phyloP scores from a whole-genome alignment of 2,113 vertebrate genomes.

The Anolis carolinensis region DNA sequence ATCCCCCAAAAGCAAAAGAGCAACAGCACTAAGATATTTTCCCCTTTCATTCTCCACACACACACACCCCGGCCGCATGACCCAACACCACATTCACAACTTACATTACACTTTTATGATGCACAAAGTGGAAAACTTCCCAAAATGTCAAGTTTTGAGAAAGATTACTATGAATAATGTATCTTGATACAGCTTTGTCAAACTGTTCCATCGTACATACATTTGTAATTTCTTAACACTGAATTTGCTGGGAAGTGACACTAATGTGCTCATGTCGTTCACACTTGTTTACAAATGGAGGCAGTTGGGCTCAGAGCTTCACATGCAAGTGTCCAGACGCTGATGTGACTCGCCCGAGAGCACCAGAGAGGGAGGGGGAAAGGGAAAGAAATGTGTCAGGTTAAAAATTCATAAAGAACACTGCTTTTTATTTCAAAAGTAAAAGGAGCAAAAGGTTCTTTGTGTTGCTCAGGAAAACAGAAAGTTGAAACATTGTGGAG shows the following conservation, averaged over 20 bases:
- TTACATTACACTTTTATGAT: conserved; percentile 49
- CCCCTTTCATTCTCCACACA: neutral
- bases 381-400: conserved; percentile 62
- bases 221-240: conserved; percentile 80
- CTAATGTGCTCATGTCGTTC: conserved; percentile 78
- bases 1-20: conserved; percentile 44
- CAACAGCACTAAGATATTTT: neutral
- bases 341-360: conserved; percentile 76
- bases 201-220: conserved; percentile 69
- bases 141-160: conserved; percentile 75
- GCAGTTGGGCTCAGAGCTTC: conserved; percentile 73
- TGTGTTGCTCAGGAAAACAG: conserved; percentile 83
- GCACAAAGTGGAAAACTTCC: conserved; percentile 70
- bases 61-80: neutral
- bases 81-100: conserved; percentile 35
- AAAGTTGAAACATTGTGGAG: conserved; percentile 83
- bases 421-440: conserved; percentile 78
- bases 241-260: conserved; percentile 82
- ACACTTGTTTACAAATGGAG: conserved; percentile 86
- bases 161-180: conserved; percentile 83
- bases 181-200: conserved; percentile 75
- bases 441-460: conserved; percentile 79
- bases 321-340: conserved; percentile 72
- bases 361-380: conserved; percentile 43
- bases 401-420: conserved; percentile 89